phyloP scores from a whole-genome alignment of 1,140 invertebrate genomes.

The Drosophila asahinai region DNA sequence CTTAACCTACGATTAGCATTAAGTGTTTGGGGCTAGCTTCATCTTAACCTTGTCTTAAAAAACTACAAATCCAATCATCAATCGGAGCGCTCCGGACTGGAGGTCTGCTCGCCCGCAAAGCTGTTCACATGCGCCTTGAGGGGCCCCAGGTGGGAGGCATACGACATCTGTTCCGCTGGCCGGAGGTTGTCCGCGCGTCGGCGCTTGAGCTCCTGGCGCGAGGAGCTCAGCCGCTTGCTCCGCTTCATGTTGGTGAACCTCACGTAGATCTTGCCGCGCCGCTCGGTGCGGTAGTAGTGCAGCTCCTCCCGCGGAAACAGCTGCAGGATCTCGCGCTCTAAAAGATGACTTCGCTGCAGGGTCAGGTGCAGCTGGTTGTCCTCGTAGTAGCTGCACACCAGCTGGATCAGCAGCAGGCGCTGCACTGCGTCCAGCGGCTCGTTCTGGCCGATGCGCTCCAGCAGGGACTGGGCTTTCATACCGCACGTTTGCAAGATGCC shows the following conservation, averaged over 20 bases:
- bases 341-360: slow-evolving; percentile 67
- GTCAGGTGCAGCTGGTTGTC: slow-evolving; percentile 74
- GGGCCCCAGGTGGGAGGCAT: background rate
- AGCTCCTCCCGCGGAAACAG: slow-evolving; percentile 71
- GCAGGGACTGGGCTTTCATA: slow-evolving; percentile 43
- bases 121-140: slow-evolving; percentile 22
- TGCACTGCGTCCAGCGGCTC: slow-evolving; percentile 61
- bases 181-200: slow-evolving; percentile 36
- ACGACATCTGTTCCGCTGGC: background rate
- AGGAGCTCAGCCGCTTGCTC: slow-evolving; percentile 54
- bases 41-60: background rate
- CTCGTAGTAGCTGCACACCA: slow-evolving; percentile 77
- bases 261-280: slow-evolving; percentile 78
- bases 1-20: slow-evolving; percentile 32
- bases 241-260: slow-evolving; percentile 80
- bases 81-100: slow-evolving; percentile 69
- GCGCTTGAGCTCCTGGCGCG: slow-evolving; percentile 50
- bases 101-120: slow-evolving; percentile 42
- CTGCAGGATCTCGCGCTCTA: slow-evolving; percentile 73
- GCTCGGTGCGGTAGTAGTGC: slow-evolving; percentile 74
- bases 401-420: slow-evolving; percentile 64
- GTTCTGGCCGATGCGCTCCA: slow-evolving; percentile 60
- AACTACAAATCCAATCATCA: slow-evolving; percentile 22
- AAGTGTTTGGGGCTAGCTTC: slow-evolving; percentile 7
- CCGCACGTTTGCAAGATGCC: slow-evolving; percentile 63